Conservation (phyloP, 1,140 invertebrate species). For the Rhagoletis pomonella region DNA sequence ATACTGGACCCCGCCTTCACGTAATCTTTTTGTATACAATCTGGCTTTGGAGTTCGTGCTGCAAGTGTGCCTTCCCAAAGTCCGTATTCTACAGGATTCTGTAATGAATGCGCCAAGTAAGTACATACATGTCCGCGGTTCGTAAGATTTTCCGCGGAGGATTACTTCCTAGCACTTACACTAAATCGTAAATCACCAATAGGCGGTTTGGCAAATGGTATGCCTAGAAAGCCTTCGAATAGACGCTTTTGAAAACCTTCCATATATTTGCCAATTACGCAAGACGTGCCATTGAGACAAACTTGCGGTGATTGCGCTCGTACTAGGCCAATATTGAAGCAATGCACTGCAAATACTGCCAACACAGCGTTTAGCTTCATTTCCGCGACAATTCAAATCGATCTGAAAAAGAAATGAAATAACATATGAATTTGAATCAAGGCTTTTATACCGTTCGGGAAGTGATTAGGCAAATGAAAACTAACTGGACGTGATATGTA, state of each 20-base stretch:
- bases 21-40: slow-evolving; percentile 72
- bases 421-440: not conserved
- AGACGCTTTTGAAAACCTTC: slow-evolving; percentile 61
- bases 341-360: not conserved
- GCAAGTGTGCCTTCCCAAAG: slow-evolving; percentile 62
- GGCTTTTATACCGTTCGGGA: not conserved
- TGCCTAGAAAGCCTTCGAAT: slow-evolving; percentile 70
- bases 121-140: not conserved
- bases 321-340: not conserved
- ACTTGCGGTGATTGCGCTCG: slow-evolving; percentile 43
- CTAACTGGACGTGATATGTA: too few relatives aligned
- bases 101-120: not conserved
- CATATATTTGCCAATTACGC: slow-evolving; percentile 63
- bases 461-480: not conserved
- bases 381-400: not conserved
- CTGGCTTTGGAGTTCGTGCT: slow-evolving; percentile 61
- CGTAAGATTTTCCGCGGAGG: not conserved
- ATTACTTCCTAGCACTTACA: slow-evolving; percentile 59
- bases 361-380: not conserved
- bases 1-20: slow-evolving; percentile 62
- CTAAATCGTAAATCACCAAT: slow-evolving; percentile 66
- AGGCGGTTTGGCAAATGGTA: slow-evolving; percentile 70
- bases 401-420: not conserved
- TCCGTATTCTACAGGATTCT: slow-evolving; percentile 68
- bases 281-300: slow-evolving; percentile 43